Evolutionary conservation across 2,113 vertebrate species (phyloP), one percentile per base, ranked within the genome.

Genomic region (Choloepus hoffmanni): DNA sequence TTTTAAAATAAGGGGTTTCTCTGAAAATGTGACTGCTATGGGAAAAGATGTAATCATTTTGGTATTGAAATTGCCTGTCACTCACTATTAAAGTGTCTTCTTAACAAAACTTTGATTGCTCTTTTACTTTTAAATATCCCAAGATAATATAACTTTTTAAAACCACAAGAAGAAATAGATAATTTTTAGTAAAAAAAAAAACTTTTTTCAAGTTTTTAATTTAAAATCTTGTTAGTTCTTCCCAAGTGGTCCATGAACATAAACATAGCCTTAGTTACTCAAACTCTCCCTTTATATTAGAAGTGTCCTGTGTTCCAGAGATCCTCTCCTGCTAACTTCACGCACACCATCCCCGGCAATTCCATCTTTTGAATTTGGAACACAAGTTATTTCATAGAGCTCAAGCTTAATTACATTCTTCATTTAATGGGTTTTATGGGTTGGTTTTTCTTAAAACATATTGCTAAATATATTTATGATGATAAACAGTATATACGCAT

Each of bases 1-100:
- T 90, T 96, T 95, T 77, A 95, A 97, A 97, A 97, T 97, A 92
- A 97, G 68, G 55, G 88, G 45, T 68, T 94, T 97, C 85, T 95
- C 18, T 86, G 70, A 92, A 95, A 81, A 95, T 89, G 30, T 97
- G 92, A 94, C 58, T 97, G 40, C 43, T 63, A 19, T 79, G 62
- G 78, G 94, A 96, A 97, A 90, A 96, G 73, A 86, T 90, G 30
- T 88, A 93, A 97, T 96, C 92, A 96, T 96, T 94, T 48, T 92
- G 63, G 83, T 96, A 92, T 95, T 87, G 36, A 92, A 93, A 96
- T 97, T 92, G 63, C 89, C 53, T 96, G 87, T 97, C 92, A 97
- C 23, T 95, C 76, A 88, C 33, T 63, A n/a, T 21, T 74, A 24
- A 55, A 28, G 21, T 90, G 7, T 0, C 33, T 84, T 89, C 90